Evolutionary conservation across 2,113 vertebrate species (phyloP).

Genomic region (human): GRCh38 chr3:35204501-35205000

Average conservation of each 20-base stretch:
- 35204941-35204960: conserved; percentile 10
- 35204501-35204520: neutral
- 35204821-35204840: neutral
- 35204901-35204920: neutral
- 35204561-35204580: neutral
- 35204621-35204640: neutral
- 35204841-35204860: neutral
- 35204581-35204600: neutral
- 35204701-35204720: neutral
- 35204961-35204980: conserved; percentile 19
- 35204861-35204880: neutral
- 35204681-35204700: neutral
- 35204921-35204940: neutral
- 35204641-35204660: neutral
- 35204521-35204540: neutral
- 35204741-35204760: neutral
- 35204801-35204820: neutral
- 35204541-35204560: neutral
- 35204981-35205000: conserved; percentile 44
- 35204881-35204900: neutral
- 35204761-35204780: neutral
- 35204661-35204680: neutral
- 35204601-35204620: neutral
- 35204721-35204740: neutral
- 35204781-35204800: neutral